Evolutionary conservation across 1,140 invertebrate genomes (phyloP).

Genomic region (Alviniconcha marisindica): DNA sequence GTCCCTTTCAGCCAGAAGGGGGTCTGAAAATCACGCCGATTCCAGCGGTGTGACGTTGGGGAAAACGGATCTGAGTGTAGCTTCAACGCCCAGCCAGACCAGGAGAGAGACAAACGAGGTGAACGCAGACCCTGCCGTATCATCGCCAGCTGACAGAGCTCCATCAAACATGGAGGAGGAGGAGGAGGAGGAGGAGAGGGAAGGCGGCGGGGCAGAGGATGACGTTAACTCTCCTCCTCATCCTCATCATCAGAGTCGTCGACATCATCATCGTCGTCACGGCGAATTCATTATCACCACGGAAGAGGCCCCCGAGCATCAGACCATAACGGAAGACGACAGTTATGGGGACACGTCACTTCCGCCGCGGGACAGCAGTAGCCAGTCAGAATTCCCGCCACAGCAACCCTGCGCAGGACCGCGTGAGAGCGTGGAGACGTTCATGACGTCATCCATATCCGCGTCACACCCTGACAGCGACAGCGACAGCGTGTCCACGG

Average conservation of each 20-base stretch:
- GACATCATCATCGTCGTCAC: background rate
- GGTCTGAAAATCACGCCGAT: background rate
- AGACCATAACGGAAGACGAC: background rate
- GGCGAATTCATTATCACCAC: background rate
- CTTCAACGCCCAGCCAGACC: background rate
- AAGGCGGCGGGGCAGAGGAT: too few species aligned
- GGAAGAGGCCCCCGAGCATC: background rate
- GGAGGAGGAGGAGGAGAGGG: too few species aligned
- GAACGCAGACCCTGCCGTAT: background rate
- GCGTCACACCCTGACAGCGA: background rate
- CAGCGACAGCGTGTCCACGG: conserved; percentile 20
- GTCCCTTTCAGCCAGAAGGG: too few species aligned
- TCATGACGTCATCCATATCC: background rate
- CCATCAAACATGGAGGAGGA: too few species aligned
- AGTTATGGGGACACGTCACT: too few species aligned
- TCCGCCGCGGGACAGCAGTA: background rate
- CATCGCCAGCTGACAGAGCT: too few species aligned
- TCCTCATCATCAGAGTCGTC: too few species aligned
- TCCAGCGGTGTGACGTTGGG: background rate
- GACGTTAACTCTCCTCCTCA: too few species aligned
- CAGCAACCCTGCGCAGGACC: background rate
- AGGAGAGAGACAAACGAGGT: background rate
- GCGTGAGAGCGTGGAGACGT: background rate
- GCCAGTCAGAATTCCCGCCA: background rate
- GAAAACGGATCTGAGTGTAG: background rate